phyloP scores from a whole-genome alignment of 2,888 invertebrate genomes.

The Mesorhabditis belari region DNA sequence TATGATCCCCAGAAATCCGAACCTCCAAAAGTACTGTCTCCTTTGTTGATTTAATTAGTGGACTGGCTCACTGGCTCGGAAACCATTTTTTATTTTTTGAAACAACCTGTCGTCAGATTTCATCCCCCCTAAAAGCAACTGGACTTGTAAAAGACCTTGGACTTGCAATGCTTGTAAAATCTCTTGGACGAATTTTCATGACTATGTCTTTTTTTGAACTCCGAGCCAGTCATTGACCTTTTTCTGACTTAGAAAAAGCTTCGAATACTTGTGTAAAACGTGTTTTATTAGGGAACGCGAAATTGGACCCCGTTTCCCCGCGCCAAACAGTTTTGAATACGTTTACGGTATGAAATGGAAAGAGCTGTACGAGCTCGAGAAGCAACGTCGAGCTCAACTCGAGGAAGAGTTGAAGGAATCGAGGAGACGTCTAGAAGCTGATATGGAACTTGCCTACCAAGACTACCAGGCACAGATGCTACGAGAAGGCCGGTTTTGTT shows the following conservation, averaged over 20 bases:
- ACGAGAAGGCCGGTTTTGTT: slow-evolving; percentile 67
- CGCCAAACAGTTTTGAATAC: slow-evolving; percentile 73
- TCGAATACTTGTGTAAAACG: no score
- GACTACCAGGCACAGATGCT: slow-evolving; percentile 93
- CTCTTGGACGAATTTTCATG: no score
- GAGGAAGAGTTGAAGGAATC: slow-evolving; percentile 83
- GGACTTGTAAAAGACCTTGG: no score
- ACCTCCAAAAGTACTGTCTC: slow-evolving; percentile 53
- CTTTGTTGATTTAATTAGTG: no score
- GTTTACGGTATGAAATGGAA: slow-evolving; percentile 96
- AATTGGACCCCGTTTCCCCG: slow-evolving; percentile 74
- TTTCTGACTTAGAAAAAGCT: no score
- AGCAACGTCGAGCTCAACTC: slow-evolving; percentile 78
- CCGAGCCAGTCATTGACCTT: not conserved
- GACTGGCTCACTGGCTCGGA: no score
- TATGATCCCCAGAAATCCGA: slow-evolving; percentile 67
- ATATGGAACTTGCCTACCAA: slow-evolving; percentile 91
- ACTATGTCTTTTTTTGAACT: no score
- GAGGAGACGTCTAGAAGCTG: slow-evolving; percentile 84
- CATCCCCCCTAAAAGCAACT: no score
- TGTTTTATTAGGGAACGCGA: slow-evolving; percentile 65
- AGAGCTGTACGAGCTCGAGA: slow-evolving; percentile 81
- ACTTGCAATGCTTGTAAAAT: no score
- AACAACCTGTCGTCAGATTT: no score
- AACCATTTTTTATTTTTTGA: no score